Evolutionary conservation across 2,888 invertebrate species (phyloP), one percentile per base, ranked within the genome.

Genomic region (Poecilobothrus nobilitatus): DNA sequence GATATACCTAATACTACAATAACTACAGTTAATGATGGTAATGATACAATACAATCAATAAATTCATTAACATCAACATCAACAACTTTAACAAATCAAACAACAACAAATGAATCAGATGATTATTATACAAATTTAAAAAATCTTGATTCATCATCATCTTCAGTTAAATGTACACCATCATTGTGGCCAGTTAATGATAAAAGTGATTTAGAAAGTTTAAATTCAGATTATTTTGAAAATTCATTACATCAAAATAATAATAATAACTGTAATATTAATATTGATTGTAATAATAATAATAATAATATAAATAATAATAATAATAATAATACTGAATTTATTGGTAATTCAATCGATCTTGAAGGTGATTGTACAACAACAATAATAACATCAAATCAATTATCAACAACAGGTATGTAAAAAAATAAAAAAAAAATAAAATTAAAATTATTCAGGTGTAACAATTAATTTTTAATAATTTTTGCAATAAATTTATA

Each of bases 141-240:
- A 71, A 78, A 80, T 68, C 75, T 81, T 73, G 80, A 81, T 75
- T 78, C 79, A 65, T 73, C 79, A 70, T 73, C 79, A 70, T 71
- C 73, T 66, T 73, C 76, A 73, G 76, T 70, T 18, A 70, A 72
- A 67, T 66, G 61, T 66, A 66, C 68, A 67, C 62, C 68, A 41
- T 44, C 69, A 21, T 53, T 69, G 27, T 71, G 71, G 71, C 66
- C 80, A 70, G 27, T 27, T 27, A 81, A 79, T 75, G 82, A 82
- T 73, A 82, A 80, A 74, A 82, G 82, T 72, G 82, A 82, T 73
- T 79, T 82, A 75, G 82, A 81, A 73, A 82, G 82, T 71, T 75
- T 82, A 27, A 81, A 82, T 71, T 82, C 82, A 15, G 81, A 82
- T 67, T 82, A 82, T 70, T 82, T 82, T 69, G 80, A 81, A 73